A percentile compares a stretch with the other conserved stretches of the same genome.
Conservation (phyloP, 2,797 vertebrate genomes). For the Choloepus didactylus region DNA sequence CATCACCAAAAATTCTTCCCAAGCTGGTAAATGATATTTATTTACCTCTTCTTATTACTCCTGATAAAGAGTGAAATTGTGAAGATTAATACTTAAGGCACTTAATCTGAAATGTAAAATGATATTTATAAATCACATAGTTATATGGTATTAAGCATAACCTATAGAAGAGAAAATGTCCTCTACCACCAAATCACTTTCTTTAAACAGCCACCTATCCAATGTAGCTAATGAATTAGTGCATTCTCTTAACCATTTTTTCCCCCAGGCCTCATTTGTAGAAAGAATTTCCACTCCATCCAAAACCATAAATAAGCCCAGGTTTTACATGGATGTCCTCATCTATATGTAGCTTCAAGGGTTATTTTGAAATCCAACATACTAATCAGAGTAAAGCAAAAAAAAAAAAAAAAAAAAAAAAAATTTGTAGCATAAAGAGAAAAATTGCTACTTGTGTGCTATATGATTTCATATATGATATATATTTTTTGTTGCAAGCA, state of each 20-base stretch:
- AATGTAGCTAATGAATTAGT: neutral
- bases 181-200: neutral
- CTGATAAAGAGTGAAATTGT: neutral
- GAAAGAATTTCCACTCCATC: neutral
- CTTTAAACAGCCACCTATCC: neutral
- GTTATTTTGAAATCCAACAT: neutral
- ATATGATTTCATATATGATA: neutral
- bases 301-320: neutral
- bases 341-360: neutral
- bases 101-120: neutral
- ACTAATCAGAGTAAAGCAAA: neutral
- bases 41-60: neutral
- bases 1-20: neutral
- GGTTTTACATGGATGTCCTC: neutral
- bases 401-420: neutral
- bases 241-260: neutral
- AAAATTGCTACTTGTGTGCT: neutral
- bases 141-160: conserved; percentile 20
- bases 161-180: neutral
- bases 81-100: neutral
- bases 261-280: neutral
- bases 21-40: neutral
- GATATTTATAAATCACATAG: neutral
- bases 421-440: neutral
- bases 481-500: conserved; percentile 5